Conservation (phyloP, 2,888 invertebrate species). For the Ypsolopha sequella region DNA sequence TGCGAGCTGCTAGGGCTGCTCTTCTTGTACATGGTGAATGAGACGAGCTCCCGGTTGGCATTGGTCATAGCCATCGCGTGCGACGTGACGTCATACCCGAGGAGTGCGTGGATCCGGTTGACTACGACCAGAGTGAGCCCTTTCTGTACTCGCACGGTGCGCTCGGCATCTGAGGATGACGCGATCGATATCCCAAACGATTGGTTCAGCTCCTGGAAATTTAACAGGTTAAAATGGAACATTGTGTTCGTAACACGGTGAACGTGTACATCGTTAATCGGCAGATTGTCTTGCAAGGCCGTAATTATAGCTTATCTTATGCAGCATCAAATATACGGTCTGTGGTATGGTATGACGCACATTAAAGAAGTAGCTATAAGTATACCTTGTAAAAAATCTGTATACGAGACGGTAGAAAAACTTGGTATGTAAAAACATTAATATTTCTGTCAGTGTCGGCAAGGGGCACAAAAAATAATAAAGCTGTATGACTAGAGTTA, state of each 20-base stretch:
- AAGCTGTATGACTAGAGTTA: no score
- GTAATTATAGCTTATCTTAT: no score
- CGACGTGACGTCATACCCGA: conserved; percentile 61
- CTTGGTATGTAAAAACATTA: no score
- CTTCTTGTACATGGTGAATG: conserved; percentile 64
- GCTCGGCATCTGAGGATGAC: conserved; percentile 35
- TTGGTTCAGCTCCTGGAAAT: conserved; percentile 50
- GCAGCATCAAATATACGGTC: not conserved
- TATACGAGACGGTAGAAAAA: no score
- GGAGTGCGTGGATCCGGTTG: conserved; percentile 54
- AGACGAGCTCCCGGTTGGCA: conserved; percentile 56
- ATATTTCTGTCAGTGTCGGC: no score
- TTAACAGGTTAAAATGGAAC: no score
- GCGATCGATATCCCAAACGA: conserved; percentile 46
- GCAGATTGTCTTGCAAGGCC: no score
- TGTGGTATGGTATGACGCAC: not conserved
- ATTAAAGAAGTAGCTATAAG: no score
- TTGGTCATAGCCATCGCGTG: conserved; percentile 66
- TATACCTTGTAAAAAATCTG: no score
- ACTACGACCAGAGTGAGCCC: conserved; percentile 56
- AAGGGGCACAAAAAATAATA: no score
- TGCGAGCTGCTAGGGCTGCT: conserved; percentile 30
- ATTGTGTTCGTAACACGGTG: no score
- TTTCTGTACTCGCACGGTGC: conserved; percentile 51
- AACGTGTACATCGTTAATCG: no score